Conservation (phyloP, 2,113 vertebrate species). For the Columba janthina region DNA sequence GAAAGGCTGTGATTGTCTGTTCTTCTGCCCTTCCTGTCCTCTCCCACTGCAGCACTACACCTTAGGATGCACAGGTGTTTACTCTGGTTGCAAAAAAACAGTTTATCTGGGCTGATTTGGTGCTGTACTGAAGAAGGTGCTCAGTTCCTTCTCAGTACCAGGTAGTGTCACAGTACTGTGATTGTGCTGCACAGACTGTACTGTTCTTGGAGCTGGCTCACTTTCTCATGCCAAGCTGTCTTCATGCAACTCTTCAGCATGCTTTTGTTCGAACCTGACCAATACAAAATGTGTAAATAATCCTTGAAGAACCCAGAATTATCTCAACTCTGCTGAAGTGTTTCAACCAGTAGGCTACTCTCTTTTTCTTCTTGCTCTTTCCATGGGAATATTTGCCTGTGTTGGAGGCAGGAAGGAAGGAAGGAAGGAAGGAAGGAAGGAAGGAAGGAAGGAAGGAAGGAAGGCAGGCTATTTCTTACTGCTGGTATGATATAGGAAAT, state of each 20-base stretch:
- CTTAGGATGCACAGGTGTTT: neutral
- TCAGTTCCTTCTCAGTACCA: neutral
- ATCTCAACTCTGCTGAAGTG: neutral
- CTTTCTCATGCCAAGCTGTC: neutral
- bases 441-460: too few relatives aligned
- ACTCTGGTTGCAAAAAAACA: neutral
- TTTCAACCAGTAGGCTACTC: neutral
- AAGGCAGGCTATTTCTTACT: neutral
- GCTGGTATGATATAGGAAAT: neutral
- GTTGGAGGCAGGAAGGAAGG: neutral
- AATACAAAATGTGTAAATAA: neutral
- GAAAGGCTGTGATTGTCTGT: too few relatives aligned
- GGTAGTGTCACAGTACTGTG: neutral
- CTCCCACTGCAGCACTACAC: accelerated
- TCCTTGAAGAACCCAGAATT: neutral
- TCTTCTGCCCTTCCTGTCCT: neutral
- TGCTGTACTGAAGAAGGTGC: neutral
- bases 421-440: too few relatives aligned
- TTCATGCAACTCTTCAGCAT: neutral
- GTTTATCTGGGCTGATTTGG: neutral
- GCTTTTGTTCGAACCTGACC: neutral
- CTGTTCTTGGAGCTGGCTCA: neutral
- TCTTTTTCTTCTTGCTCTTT: neutral
- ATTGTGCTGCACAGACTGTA: neutral
- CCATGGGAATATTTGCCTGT: neutral